Base-by-base conservation (phyloP, 2,888 invertebrate species). In the Pseudococcus longispinus region DNA sequence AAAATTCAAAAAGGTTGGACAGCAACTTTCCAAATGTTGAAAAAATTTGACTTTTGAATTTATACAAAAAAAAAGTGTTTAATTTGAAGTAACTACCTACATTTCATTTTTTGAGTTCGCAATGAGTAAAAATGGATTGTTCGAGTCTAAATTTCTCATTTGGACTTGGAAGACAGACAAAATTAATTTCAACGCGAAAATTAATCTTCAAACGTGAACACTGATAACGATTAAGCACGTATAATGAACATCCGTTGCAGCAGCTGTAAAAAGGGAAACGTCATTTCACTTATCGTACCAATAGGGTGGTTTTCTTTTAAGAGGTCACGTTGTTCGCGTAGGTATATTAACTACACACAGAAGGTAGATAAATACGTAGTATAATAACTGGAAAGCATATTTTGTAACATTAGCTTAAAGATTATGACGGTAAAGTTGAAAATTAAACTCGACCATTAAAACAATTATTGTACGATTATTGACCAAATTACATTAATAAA, bases 401-500 rank as follows among this genome's bases (percentile, higher is more conserved):
- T 70, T 70, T 29, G 70, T 29, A 29, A 70, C 29, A 29, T 70
- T 29, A 26, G 20, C 70, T 29, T 37, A 18, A 18, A 70, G 70
- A 70, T 70, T 70, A 70, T 70, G 29, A 70, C 70, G 29, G 70
- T 70, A 70, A 29, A 70, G 29, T 29, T 29, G 29, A 70, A 29
- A 70, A 26, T 70, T 29, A 15, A 26, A 29, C 70, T 70, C 32
- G 15, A 6, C 70, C 70, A 29, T 70, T 70, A 29, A 70, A 70
- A 70, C 29, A 70, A 70, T 70, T 70, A 70, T 70, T 70, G 15
- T 29, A 29, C 70, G 29, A 70, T 70, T 70, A 70, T 70, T 29
- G 70, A 70, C 70, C 29, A 70, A 70, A 70, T 70, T 29, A 29
- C 70, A 70, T 70, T 70, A 70, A 70, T 29, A 70, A 60, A 60